Evolutionary conservation across 2,797 vertebrate genomes (phyloP).

Genomic region (Hafferia zeledoni): DNA sequence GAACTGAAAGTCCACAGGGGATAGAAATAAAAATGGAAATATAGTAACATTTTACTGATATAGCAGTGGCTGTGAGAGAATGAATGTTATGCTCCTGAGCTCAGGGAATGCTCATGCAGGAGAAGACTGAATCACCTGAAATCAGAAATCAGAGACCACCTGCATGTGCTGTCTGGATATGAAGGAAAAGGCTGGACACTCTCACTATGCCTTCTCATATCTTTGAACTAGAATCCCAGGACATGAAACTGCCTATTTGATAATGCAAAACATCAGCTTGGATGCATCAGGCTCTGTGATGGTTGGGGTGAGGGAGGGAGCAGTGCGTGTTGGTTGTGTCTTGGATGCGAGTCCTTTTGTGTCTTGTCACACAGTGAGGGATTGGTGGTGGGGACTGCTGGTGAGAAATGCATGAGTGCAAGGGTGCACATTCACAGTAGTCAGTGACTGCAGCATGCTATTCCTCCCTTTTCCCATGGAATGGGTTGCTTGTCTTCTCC

Average conservation of each 20-base stretch:
- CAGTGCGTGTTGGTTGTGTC: fast-evolving
- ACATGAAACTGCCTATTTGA: not conserved
- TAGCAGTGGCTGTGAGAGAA: not conserved
- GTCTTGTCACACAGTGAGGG: not conserved
- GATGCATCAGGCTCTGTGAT: not conserved
- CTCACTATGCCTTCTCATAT: not conserved
- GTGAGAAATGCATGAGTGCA: fast-evolving
- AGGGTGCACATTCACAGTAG: not conserved
- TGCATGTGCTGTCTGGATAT: not conserved
- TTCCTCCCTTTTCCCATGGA: not conserved
- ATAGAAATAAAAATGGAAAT: slow-evolving; percentile 57
- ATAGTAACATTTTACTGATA: slow-evolving; percentile 30
- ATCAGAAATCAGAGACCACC: not conserved
- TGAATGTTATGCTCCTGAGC: not conserved
- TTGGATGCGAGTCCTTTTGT: fast-evolving
- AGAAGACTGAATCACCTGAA: not conserved
- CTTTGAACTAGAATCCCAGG: not conserved
- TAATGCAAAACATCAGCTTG: not conserved
- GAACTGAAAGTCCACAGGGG: slow-evolving; percentile 20
- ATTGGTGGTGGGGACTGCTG: fast-evolving
- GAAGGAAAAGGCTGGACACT: not conserved
- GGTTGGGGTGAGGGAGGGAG: fast-evolving
- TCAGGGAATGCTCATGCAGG: not conserved
- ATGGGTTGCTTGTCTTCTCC: not conserved
- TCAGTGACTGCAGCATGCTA: not conserved